A percentile compares a stretch with the other conserved stretches of the same genome.
Evolutionary conservation across 1,140 invertebrate genomes (phyloP).

Genomic region (Planococcus citri): DNA sequence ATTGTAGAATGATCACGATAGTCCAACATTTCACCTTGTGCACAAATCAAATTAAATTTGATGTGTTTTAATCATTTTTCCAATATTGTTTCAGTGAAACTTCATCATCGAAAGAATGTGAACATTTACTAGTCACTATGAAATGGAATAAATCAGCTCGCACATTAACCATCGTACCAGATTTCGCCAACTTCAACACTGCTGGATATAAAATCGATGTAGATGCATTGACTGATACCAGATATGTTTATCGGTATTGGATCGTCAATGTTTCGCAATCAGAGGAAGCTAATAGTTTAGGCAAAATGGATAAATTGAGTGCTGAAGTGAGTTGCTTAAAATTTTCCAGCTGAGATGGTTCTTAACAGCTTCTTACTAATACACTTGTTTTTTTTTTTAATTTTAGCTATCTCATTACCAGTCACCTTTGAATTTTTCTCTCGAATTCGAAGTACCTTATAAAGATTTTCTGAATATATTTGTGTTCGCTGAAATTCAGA

Average conservation of each 20-base stretch:
- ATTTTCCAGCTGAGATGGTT: background rate
- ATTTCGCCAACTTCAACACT: background rate
- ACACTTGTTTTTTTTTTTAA: background rate
- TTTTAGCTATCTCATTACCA: background rate
- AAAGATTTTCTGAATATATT: constrained; percentile 7
- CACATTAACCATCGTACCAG: background rate
- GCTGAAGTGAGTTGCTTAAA: background rate
- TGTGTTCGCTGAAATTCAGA: background rate
- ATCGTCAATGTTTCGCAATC: background rate
- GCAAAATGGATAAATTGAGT: background rate
- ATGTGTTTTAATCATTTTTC: too few species aligned
- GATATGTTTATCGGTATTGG: constrained; percentile 1
- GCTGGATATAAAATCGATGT: constrained; percentile 10
- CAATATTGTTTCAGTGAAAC: background rate
- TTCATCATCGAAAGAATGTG: background rate
- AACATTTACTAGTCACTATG: constrained; percentile 4
- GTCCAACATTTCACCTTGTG: too few species aligned
- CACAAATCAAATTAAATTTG: too few species aligned
- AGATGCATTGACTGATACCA: background rate
- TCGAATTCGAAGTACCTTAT: background rate
- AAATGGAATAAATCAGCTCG: background rate
- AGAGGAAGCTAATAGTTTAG: background rate
- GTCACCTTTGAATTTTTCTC: background rate
- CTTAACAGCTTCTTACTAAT: background rate
- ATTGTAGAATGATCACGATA: too few species aligned